Evolutionary conservation across 1,140 invertebrate genomes (phyloP).

Genomic region (Temnothorax nylanderi): DNA sequence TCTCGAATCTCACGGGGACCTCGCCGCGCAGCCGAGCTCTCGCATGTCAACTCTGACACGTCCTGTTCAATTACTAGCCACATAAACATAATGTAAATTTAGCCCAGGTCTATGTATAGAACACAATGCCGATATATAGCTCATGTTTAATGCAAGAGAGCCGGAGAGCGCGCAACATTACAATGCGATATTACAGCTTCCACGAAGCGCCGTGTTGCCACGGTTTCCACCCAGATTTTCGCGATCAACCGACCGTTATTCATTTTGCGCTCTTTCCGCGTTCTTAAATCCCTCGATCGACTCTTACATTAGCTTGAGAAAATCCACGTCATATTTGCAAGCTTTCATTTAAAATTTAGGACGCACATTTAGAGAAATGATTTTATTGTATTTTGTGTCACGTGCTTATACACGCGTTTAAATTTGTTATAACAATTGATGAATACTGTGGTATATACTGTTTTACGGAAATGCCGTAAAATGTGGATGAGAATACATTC

Average conservation of each 20-base stretch:
- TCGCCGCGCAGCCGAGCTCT: not conserved
- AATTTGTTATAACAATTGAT: not conserved
- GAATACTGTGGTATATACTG: not conserved
- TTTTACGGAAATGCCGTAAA: not conserved
- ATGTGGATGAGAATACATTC: not conserved
- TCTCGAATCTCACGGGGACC: conserved; percentile 43
- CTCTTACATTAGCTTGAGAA: not conserved
- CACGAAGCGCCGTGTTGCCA: conserved; percentile 47
- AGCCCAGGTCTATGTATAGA: conserved; percentile 58
- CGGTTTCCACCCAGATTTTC: conserved; percentile 65
- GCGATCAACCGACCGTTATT: conserved; percentile 34
- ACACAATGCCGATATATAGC: conserved; percentile 71
- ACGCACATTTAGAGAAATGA: not conserved
- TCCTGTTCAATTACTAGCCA: conserved; percentile 65
- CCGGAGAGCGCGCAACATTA: conserved; percentile 62
- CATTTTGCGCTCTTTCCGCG: not conserved
- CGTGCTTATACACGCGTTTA: not conserved
- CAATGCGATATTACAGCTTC: conserved; percentile 72
- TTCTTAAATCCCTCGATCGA: conserved; percentile 27
- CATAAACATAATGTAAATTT: conserved; percentile 75
- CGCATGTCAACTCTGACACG: conserved; percentile 30
- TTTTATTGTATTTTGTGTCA: not conserved
- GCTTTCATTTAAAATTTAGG: not conserved
- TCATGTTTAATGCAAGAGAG: conserved; percentile 76
- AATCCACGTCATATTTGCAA: not conserved